Base-by-base conservation (phyloP, 2,113 vertebrate species). In the Romanogobio albipinnatus region DNA sequence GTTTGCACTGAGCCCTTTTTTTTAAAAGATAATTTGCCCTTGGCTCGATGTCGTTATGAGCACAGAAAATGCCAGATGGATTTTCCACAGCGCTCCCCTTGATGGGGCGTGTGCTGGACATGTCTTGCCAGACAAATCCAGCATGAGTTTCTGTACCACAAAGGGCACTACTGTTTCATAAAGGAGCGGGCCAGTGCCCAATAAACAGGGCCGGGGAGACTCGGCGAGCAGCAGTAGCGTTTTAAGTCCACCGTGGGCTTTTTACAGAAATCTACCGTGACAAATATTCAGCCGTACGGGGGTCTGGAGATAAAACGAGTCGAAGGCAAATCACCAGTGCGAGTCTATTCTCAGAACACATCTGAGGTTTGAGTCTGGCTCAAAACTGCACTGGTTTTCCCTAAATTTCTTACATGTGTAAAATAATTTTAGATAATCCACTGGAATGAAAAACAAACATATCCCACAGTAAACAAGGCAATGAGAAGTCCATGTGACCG, bases 121-220 rank as follows among this genome's bases (percentile, higher is more conserved):
- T 26, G 61, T 76, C 76, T 82, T 87, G 88, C 85, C 85, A 87
- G 70, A 88, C 84, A 86, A 84, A 83, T 86, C 82, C 85, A 87
- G 59, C 76, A 89, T 86, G 83, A 82, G 86, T 84, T 87, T 87
- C 80, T 84, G 80, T 39, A 86, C 89, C 87, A 89, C 85, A 89
- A 90, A 87, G 89, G 81, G 76, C 87, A 89, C 85, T 85, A 89
- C 80, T 90, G 86, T 89, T 90, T 86, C 86, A 86, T 82, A 87
- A 83, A 88, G 70, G 68, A 82, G 74, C n/a, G 59, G 62, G 73
- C 59, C 53, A 68, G 39, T 70, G 77, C 74, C 51, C 82, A 58
- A 73, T 82, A 89, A 89, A 84, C 86, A 81, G 47, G 62, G 53
- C 53, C 22, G 62, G 39, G 24, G 59, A 83, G 86, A 66, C 81